A percentile compares a stretch with the other conserved stretches of the same genome.
Conservation (phyloP, 1,140 invertebrate genomes). For the Telenomus remus region DNA sequence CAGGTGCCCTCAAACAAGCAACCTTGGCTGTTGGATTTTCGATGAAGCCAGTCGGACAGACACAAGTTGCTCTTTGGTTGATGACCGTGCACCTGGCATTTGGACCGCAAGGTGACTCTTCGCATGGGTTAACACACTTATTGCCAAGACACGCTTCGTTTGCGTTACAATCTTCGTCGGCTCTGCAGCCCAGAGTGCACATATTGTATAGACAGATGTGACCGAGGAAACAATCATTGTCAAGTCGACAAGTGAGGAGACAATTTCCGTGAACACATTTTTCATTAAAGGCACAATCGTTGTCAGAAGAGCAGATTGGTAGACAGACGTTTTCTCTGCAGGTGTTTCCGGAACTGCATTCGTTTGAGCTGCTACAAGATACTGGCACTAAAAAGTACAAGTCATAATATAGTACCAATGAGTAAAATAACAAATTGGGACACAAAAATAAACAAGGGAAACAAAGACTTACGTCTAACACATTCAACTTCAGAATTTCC, state of each 20-base stretch:
- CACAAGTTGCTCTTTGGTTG: conserved; percentile 88
- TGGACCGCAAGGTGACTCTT: conserved; percentile 85
- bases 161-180: conserved; percentile 89
- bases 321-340: conserved; percentile 88
- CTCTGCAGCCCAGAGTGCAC: conserved; percentile 89
- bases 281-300: conserved; percentile 92
- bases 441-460: too few species aligned
- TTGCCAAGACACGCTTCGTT: conserved; percentile 87
- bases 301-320: conserved; percentile 84
- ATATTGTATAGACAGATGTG: conserved; percentile 91
- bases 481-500: conserved; percentile 90
- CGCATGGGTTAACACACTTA: conserved; percentile 87
- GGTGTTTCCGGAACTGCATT: conserved; percentile 82
- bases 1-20: conserved; percentile 86
- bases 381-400: conserved; percentile 80
- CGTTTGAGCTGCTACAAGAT: conserved; percentile 81
- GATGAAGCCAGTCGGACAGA: conserved; percentile 85
- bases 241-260: conserved; percentile 88
- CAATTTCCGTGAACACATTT: conserved; percentile 89
- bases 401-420: too few species aligned
- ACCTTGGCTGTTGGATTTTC: conserved; percentile 89
- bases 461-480: conserved; percentile 83
- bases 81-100: conserved; percentile 87
- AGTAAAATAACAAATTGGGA: too few species aligned
- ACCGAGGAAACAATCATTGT: conserved; percentile 93